These are phyloP conservation scores for Urophycis tenuis DNA, from an alignment of 2,797 vertebrate genomes.

Conservation along the genomic window DNA sequence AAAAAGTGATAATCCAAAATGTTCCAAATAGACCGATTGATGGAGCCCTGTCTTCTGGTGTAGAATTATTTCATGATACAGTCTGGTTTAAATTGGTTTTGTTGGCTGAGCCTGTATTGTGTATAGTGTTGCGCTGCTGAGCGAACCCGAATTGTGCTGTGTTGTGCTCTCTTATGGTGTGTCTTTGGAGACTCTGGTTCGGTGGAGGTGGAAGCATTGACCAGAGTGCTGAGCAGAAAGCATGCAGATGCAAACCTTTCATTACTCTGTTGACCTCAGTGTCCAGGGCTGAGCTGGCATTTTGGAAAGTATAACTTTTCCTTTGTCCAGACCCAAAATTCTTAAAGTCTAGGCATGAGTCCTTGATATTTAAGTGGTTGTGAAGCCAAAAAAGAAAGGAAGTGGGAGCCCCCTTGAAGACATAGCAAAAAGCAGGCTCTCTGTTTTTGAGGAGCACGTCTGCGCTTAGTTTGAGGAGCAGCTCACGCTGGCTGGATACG, in stretches of 20 bases:
- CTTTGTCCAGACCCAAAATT: slow-evolving; percentile 69
- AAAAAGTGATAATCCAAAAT: slow-evolving; percentile 15
- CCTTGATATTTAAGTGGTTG: slow-evolving; percentile 76
- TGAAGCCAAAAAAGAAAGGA: slow-evolving; percentile 77
- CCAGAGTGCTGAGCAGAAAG: slow-evolving; percentile 57
- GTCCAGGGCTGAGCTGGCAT: slow-evolving; percentile 73
- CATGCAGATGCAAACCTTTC: slow-evolving; percentile 95
- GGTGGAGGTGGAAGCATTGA: slow-evolving; percentile 32
- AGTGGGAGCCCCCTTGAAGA: slow-evolving; percentile 70
- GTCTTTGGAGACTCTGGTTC: slow-evolving; percentile 50
- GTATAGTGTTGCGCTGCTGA: slow-evolving; percentile 20
- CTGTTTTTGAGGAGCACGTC: slow-evolving; percentile 69
- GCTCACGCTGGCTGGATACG: slow-evolving; percentile 56
- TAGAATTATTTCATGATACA: not conserved
- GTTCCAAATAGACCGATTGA: not conserved
- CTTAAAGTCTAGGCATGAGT: slow-evolving; percentile 74
- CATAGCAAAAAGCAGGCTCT: slow-evolving; percentile 68
- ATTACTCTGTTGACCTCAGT: slow-evolving; percentile 75
- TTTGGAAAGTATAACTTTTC: slow-evolving; percentile 74
- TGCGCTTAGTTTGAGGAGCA: slow-evolving; percentile 73
- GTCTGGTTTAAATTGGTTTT: not conserved
- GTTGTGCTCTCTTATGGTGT: slow-evolving; percentile 36
- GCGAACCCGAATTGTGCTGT: slow-evolving; percentile 31
- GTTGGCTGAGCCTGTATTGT: not conserved
- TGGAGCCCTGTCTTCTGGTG: not conserved